phyloP scores from a whole-genome alignment of 2,797 vertebrate species.

The Dallia pectoralis region DNA sequence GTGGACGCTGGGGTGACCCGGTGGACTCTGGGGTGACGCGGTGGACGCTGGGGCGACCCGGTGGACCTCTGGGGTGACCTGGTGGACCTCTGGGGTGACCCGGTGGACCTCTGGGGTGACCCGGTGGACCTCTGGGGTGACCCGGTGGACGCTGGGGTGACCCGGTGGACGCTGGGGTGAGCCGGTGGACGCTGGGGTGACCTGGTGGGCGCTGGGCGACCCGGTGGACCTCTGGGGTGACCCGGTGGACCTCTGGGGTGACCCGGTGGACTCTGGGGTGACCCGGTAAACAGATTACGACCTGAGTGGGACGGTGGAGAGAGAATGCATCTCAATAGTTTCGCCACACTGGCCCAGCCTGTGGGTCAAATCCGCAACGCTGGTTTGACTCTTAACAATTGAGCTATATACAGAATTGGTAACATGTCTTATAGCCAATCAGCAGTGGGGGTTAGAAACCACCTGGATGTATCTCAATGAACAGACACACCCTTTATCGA shows the following conservation, averaged over 20 bases:
- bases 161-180: too few species aligned
- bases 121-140: constrained; percentile 61
- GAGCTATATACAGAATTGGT: too few species aligned
- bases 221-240: not conserved
- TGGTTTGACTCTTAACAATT: too few species aligned
- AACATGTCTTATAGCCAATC: too few species aligned
- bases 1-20: not conserved
- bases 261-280: constrained; percentile 26
- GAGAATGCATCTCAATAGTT: too few species aligned
- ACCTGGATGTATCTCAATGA: not conserved
- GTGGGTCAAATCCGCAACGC: too few species aligned
- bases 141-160: not conserved
- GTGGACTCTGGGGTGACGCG: constrained; percentile 61
- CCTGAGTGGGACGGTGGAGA: too few species aligned
- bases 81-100: constrained; percentile 70
- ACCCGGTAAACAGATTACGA: too few species aligned
- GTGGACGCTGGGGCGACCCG: too few species aligned
- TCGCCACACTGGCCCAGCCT: too few species aligned
- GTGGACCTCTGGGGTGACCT: too few species aligned
- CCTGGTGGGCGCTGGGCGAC: not conserved
- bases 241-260: constrained; percentile 55
- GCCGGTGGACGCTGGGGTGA: constrained; percentile 74
- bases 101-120: not conserved
- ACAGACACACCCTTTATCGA: not conserved
- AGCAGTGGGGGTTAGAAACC: not conserved